phyloP scores from a whole-genome alignment of 2,113 vertebrate genomes.

The Channa maculata region DNA sequence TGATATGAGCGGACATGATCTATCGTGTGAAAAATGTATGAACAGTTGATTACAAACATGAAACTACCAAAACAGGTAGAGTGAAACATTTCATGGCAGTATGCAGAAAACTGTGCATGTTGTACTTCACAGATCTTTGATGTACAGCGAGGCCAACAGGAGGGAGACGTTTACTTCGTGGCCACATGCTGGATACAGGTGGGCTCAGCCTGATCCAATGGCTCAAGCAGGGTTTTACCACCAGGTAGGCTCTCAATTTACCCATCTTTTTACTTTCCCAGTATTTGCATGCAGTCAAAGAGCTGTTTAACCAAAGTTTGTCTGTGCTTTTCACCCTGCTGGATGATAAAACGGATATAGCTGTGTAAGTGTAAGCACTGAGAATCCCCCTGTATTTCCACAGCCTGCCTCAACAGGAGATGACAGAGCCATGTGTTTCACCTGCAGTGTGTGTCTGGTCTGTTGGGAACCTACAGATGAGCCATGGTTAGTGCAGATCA shows the following conservation, averaged over 20 bases:
- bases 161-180: constrained; percentile 98
- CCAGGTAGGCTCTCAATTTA: constrained; percentile 85
- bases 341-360: neutral
- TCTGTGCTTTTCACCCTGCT: neutral
- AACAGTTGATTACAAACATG: neutral
- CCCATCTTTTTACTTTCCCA: neutral
- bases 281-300: neutral
- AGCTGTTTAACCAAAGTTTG: too few relatives aligned
- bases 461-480: constrained; percentile 99
- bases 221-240: constrained; percentile 99
- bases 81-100: neutral
- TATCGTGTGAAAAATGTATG: neutral
- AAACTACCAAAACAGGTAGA: neutral
- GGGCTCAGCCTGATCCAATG: constrained; percentile 99
- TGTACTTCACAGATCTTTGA: constrained; percentile 88
- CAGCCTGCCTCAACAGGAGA: constrained; percentile 98
- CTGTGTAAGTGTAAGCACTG: neutral
- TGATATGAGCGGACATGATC: neutral
- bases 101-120: neutral
- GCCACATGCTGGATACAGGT: constrained; percentile 97
- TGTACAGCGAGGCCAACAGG: constrained; percentile 99
- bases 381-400: neutral
- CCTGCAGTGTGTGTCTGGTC: constrained; percentile 98
- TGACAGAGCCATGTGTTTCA: constrained; percentile 99
- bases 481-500: constrained; percentile 87